Evolutionary conservation across 2,888 invertebrate species (phyloP), one percentile per base, ranked within the genome.

Genomic region (Oxystoma pomonae): DNA sequence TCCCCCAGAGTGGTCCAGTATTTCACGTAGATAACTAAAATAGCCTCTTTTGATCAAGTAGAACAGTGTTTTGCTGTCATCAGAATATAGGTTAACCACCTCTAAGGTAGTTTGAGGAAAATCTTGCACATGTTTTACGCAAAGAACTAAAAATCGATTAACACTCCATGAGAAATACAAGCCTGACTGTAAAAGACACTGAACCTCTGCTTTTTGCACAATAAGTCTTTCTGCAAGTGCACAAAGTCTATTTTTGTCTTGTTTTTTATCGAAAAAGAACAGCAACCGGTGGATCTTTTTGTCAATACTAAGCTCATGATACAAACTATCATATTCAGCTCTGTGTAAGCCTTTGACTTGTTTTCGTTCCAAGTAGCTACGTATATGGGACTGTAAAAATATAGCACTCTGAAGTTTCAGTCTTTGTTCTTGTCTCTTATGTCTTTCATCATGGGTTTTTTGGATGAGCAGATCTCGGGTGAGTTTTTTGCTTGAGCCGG

Each of bases 381-480:
- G 83, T 5, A 89, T 86, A 78, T 86, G 88, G 0, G 93, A 91
- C 79, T 96, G 96, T 64, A 96, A 87, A 74, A 90, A 87, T 68
- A 92, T 84, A 16, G 93, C 87, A 75, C 93, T 91, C 71, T 88
- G 87, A 35, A 89, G 83, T 73, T 88, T 87, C 72, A 86, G 84
- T 65, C 94, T 85, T 69, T 88, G 84, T 75, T 93, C 89, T 88
- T 96, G 94, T 78, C 96, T 84, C 81, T 94, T 94, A 69, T 89
- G 86, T 68, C 96, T 86, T 81, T 96, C 95, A 75, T 87, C 85
- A 75, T 94, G 94, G 55, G 92, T 91, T 77, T 91, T 90, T 63
- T 88, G 87, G 67, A 96, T 83, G 58, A 94, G 81, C 60, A 86
- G 84, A 74, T 92, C 90, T 71, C 86, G 82, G 57, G 85, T 89